A percentile compares a stretch with the other conserved stretches of the same genome.
Conservation (phyloP, 2,113 vertebrate species). For the Tor tambroides region DNA sequence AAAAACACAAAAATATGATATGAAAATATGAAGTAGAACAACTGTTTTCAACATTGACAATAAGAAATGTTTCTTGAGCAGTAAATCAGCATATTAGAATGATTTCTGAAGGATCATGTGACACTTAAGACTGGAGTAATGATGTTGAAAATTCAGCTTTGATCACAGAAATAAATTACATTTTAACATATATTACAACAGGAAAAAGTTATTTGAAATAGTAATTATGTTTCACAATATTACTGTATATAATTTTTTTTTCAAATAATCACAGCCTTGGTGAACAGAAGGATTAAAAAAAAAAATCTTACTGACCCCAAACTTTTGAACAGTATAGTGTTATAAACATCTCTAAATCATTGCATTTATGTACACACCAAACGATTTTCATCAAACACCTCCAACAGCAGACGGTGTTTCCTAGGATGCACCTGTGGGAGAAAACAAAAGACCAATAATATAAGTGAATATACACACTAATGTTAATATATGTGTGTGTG, state of each 20-base stretch:
- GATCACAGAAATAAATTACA: neutral
- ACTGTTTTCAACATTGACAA: neutral
- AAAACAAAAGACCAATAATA: conserved; percentile 39
- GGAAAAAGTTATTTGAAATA: neutral
- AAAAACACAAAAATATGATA: neutral
- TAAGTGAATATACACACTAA: neutral
- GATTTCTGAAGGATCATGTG: neutral
- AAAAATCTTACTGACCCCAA: neutral
- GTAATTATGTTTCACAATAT: neutral
- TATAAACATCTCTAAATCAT: neutral
- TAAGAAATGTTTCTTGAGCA: neutral
- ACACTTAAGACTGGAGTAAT: neutral
- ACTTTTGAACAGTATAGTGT: too few species aligned
- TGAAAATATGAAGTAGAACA: neutral
- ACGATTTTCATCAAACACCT: conserved; percentile 98
- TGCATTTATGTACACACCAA: conserved; percentile 81
- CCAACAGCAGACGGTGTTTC: conserved; percentile 90
- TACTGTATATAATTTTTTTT: too few species aligned
- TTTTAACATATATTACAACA: neutral
- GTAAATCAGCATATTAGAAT: neutral
- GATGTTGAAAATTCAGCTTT: neutral
- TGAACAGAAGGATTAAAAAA: neutral
- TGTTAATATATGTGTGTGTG: neutral
- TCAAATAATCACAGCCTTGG: neutral
- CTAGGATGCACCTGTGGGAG: conserved; percentile 86